Evolutionary conservation across 2,113 vertebrate genomes (phyloP).

Genomic region (Hypomesus transpacificus): DNA sequence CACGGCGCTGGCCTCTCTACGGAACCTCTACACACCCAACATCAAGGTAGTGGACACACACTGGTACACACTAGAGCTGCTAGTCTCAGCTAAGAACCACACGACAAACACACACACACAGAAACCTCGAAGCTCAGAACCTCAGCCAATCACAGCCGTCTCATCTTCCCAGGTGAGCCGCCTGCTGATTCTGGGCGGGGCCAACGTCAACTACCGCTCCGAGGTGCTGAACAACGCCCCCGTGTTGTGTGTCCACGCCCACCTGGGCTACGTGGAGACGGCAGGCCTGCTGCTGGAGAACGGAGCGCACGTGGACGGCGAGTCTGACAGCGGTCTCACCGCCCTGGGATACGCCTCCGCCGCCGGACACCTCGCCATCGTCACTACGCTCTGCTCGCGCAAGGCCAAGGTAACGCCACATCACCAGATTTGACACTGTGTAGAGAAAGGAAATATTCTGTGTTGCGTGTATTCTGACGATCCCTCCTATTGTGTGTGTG

Average conservation of each 20-base stretch:
- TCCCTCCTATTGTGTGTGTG: not conserved
- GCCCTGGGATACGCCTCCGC: constrained; percentile 89
- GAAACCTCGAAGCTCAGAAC: not conserved
- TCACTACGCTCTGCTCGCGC: constrained; percentile 84
- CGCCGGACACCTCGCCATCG: constrained; percentile 84
- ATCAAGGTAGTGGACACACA: constrained; percentile 66
- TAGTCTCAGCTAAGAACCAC: constrained; percentile 91
- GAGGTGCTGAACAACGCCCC: constrained; percentile 93
- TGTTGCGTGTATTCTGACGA: no score
- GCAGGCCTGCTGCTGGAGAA: constrained; percentile 88
- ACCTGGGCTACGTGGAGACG: constrained; percentile 89
- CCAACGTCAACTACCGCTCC: constrained; percentile 85
- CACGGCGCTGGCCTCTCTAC: constrained; percentile 85
- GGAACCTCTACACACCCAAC: constrained; percentile 96
- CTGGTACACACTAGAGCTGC: constrained; percentile 40
- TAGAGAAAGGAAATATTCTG: no score
- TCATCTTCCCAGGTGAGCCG: constrained; percentile 81
- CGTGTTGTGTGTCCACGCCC: constrained; percentile 88
- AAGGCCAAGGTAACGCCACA: constrained; percentile 79
- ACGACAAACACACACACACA: constrained; percentile 20
- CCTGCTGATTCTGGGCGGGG: constrained; percentile 87
- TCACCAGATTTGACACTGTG: no score
- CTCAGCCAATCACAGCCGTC: not conserved
- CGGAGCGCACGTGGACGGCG: constrained; percentile 84
- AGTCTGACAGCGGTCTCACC: constrained; percentile 87